Evolutionary conservation across 2,113 vertebrate genomes (phyloP).

Genomic region (Oreochromis aureus): DNA sequence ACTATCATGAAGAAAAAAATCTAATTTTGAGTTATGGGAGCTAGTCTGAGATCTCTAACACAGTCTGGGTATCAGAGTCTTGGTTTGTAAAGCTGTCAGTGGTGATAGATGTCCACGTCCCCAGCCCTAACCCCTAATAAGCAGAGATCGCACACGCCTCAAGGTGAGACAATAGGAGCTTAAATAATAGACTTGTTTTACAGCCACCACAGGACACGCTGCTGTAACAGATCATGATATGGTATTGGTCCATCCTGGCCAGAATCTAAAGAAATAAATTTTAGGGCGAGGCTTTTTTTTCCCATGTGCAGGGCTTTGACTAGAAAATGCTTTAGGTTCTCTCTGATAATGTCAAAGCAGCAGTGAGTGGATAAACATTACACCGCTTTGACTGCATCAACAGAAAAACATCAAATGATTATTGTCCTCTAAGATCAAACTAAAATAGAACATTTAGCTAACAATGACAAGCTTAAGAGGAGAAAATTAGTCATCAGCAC

Average conservation of each 20-base stretch:
- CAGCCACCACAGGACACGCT: neutral
- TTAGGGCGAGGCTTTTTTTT: neutral
- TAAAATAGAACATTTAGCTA: neutral
- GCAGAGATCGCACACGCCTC: neutral
- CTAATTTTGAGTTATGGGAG: neutral
- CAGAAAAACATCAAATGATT: neutral
- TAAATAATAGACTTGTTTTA: neutral
- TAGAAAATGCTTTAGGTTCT: neutral
- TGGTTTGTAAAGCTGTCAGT: neutral
- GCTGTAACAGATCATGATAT: neutral
- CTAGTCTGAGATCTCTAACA: neutral
- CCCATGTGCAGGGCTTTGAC: neutral
- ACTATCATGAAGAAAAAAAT: neutral
- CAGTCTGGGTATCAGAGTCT: neutral
- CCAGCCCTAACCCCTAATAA: neutral
- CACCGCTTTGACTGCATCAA: neutral
- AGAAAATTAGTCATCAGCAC: neutral
- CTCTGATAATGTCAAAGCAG: neutral
- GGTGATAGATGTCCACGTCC: neutral
- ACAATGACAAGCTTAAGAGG: neutral
- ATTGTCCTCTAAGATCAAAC: neutral
- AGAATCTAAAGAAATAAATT: neutral
- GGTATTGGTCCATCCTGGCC: neutral
- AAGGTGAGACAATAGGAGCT: neutral
- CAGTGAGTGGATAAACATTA: neutral